Conservation (phyloP, 2,797 vertebrate species). For the Danio albolineatus region DNA sequence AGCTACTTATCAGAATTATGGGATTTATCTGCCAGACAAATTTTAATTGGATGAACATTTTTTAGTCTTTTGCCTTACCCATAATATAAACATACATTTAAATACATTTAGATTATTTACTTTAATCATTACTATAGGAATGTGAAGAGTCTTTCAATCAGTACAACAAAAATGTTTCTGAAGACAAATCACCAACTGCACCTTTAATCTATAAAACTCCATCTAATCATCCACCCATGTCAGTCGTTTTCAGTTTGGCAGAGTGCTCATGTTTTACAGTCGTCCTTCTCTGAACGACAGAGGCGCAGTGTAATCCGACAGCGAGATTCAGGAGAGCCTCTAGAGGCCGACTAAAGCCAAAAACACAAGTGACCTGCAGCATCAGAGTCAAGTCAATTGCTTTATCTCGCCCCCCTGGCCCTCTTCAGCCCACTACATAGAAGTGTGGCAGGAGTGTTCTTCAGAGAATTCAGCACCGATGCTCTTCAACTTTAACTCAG, state of each 20-base stretch:
- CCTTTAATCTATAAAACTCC: no score
- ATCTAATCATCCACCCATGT: not conserved
- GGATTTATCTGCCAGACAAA: no score
- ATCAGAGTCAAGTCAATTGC: slow-evolving; percentile 38
- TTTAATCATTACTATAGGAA: no score
- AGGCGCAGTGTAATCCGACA: slow-evolving; percentile 36
- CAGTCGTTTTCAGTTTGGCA: slow-evolving; percentile 11
- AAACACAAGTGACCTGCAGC: slow-evolving; percentile 47
- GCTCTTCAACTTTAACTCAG: slow-evolving; percentile 24
- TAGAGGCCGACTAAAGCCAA: slow-evolving; percentile 33
- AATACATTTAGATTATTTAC: no score
- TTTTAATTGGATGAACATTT: no score
- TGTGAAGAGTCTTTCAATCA: no score
- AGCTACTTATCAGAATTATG: no score
- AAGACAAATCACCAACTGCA: no score
- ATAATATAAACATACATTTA: no score
- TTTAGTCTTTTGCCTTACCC: no score
- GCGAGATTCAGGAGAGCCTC: slow-evolving; percentile 22
- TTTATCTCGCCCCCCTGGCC: slow-evolving; percentile 45
- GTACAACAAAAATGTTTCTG: no score
- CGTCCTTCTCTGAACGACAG: slow-evolving; percentile 23
- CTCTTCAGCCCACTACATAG: slow-evolving; percentile 32
- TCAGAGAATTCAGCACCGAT: slow-evolving; percentile 27
- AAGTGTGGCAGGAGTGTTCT: slow-evolving; percentile 28
- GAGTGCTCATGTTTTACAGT: slow-evolving; percentile 30